Conservation (phyloP, 2,113 vertebrate species). For the Coreoperca whiteheadi region DNA sequence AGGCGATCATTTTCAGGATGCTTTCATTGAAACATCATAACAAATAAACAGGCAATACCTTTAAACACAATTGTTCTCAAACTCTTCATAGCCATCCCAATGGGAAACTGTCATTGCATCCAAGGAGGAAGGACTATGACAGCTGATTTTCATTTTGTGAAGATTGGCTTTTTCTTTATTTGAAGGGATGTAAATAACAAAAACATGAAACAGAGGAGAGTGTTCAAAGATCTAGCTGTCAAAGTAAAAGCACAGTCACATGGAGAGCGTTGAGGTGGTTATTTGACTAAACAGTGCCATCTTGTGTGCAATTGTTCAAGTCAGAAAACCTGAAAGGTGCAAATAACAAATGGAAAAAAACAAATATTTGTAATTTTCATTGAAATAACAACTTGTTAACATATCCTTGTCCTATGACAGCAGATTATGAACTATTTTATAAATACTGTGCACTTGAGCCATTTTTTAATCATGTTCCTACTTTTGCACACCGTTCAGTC, state of each 20-base stretch:
- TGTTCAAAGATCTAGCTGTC: not conserved
- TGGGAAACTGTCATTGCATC: conserved; percentile 2
- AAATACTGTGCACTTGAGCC: not conserved
- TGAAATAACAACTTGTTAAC: not conserved
- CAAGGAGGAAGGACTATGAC: not conserved
- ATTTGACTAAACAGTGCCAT: conserved; percentile 78
- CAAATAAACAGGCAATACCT: conserved; percentile 25
- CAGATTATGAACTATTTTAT: not conserved
- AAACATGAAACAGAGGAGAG: not conserved
- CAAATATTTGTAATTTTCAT: not conserved
- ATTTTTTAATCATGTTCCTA: not conserved
- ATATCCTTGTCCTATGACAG: not conserved
- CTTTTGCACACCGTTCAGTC: not conserved
- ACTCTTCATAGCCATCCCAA: conserved; percentile 11
- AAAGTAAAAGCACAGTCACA: not conserved
- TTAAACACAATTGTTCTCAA: conserved; percentile 30
- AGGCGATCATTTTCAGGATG: conserved; percentile 54
- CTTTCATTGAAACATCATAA: conserved; percentile 56
- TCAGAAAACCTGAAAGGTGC: not conserved
- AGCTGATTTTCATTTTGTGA: conserved; percentile 26
- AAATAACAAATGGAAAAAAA: not conserved
- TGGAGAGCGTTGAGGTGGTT: not conserved
- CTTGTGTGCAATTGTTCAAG: conserved; percentile 62
- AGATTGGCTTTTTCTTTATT: conserved; percentile 7
- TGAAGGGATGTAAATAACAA: conserved; percentile 17